phyloP scores from a whole-genome alignment of 1,140 invertebrate genomes.

The Spodoptera litura region DNA sequence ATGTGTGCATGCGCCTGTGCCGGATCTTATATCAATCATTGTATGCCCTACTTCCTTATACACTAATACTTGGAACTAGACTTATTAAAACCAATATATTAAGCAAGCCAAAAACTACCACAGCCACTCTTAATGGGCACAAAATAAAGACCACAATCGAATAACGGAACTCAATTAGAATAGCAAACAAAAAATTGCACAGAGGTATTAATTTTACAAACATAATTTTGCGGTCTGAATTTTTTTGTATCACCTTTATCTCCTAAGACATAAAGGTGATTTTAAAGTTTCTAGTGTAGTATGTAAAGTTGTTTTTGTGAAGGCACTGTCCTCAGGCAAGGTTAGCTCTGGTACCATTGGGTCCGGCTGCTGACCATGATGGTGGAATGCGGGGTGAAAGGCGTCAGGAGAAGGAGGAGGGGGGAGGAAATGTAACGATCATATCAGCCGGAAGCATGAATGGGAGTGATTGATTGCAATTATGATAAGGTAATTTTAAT shows the following conservation, averaged over 20 bases:
- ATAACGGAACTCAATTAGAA: background rate
- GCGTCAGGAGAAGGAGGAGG: conserved; percentile 49
- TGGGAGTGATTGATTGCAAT: background rate
- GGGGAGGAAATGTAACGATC: conserved; percentile 3
- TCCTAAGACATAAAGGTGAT: background rate
- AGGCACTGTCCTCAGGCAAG: conserved; percentile 56
- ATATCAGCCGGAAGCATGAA: background rate
- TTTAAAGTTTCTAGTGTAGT: background rate
- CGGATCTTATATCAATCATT: conserved; percentile 36
- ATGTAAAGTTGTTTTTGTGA: conserved; percentile 16
- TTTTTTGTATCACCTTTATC: background rate
- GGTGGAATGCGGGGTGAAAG: conserved; percentile 71
- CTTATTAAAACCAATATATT: background rate
- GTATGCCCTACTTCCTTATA: conserved; percentile 26
- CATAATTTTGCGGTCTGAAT: background rate
- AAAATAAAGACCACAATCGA: background rate
- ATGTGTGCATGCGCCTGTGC: background rate
- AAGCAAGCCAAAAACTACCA: background rate
- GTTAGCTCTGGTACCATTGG: conserved; percentile 64
- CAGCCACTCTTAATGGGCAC: background rate
- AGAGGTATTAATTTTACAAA: background rate
- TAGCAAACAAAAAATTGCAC: background rate
- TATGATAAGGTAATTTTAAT: background rate
- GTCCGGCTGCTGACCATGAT: conserved; percentile 60
- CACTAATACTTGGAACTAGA: conserved; percentile 13